These are phyloP conservation scores for Hermodice carunculata DNA, from an alignment of 2,888 invertebrate species.

Conservation along the genomic window DNA sequence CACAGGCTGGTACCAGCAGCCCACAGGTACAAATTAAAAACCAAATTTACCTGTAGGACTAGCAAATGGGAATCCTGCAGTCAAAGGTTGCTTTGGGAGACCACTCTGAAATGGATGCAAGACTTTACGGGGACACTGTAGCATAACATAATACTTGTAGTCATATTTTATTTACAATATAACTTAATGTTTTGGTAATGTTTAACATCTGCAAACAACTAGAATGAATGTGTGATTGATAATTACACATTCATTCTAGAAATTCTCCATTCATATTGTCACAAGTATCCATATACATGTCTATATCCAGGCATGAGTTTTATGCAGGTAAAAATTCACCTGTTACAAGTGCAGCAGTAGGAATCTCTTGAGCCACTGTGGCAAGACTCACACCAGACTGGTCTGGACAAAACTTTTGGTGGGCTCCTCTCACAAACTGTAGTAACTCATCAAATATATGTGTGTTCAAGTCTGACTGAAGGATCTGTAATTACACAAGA, in stretches of 20 bases:
- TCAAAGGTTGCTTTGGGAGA: too few species aligned
- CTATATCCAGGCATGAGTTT: neutral
- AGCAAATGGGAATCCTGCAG: too few species aligned
- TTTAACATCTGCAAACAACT: neutral
- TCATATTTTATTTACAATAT: too few species aligned
- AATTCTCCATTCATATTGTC: neutral
- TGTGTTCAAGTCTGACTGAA: slow-evolving; percentile 57
- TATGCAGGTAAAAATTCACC: slow-evolving; percentile 36
- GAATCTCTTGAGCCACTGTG: slow-evolving; percentile 50
- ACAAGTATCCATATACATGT: too few species aligned
- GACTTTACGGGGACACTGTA: too few species aligned
- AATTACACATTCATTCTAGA: neutral
- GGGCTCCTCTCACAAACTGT: slow-evolving; percentile 46
- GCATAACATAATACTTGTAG: too few species aligned
- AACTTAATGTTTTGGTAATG: neutral
- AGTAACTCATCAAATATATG: slow-evolving; percentile 63
- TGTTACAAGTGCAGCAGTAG: slow-evolving; percentile 61
- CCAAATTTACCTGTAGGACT: too few species aligned
- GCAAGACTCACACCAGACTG: neutral
- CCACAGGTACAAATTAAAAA: too few species aligned
- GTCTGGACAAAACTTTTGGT: slow-evolving; percentile 35
- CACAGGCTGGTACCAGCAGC: too few species aligned
- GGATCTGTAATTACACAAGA: slow-evolving; percentile 46
- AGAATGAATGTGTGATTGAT: neutral
- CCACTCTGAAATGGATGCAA: too few species aligned